These are phyloP conservation scores for Sinodicranocentrus sp. DNA, from an alignment of 2,888 invertebrate species.

Conservation along the genomic window DNA sequence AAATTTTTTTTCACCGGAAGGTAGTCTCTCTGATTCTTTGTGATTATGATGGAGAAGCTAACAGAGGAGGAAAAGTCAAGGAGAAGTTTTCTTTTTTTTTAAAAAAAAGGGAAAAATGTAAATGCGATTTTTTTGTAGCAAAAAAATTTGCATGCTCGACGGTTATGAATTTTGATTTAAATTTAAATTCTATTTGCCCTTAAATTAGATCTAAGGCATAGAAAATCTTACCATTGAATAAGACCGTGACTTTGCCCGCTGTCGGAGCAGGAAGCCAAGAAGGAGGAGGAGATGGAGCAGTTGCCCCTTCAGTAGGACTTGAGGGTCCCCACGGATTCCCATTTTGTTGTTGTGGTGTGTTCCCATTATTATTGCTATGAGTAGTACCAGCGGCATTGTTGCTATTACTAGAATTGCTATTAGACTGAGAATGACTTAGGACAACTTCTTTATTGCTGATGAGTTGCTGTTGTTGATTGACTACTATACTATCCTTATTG, in stretches of 20 bases:
- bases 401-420: conserved; percentile 45
- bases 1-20: conserved; percentile 46
- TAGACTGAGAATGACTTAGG: conserved; percentile 60
- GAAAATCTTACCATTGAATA: conserved; percentile 85
- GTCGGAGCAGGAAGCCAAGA: conserved; percentile 83
- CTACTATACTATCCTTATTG: conserved; percentile 46
- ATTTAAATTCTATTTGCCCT: conserved; percentile 21
- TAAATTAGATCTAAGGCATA: too few species aligned
- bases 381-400: conserved; percentile 31
- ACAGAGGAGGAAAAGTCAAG: conserved; percentile 24
- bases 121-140: conserved; percentile 24
- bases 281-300: conserved; percentile 79
- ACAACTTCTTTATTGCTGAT: conserved; percentile 36
- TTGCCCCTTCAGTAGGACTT: conserved; percentile 87
- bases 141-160: background rate
- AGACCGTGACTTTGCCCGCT: conserved; percentile 85
- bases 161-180: conserved; percentile 40
- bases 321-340: conserved; percentile 83
- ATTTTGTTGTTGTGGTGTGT: conserved; percentile 58
- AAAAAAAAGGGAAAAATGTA: conserved; percentile 36
- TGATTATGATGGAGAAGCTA: background rate
- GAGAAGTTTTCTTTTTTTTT: conserved; percentile 8
- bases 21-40: background rate
- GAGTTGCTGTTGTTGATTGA: conserved; percentile 49
- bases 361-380: conserved; percentile 57